phyloP scores from a whole-genome alignment of 2,113 vertebrate genomes.

The Archocentrus centrarchus region DNA sequence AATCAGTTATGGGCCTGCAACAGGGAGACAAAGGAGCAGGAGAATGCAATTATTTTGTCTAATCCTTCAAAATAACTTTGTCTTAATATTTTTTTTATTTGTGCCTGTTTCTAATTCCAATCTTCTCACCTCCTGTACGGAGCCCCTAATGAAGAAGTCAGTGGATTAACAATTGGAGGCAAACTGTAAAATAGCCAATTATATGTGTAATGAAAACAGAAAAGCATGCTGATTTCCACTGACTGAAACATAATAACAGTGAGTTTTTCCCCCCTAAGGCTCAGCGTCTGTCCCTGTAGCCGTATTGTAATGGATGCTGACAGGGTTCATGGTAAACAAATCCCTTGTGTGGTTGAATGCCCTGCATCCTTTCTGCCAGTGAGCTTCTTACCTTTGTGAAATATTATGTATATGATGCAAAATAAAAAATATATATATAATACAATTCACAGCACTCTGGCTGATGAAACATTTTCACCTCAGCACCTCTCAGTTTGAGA shows the following conservation, averaged over 20 bases:
- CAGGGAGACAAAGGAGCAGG: not conserved
- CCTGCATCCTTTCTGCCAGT: not conserved
- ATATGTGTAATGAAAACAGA: slow-evolving; percentile 30
- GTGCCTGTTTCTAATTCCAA: not conserved
- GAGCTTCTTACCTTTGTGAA: not conserved
- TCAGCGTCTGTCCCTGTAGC: not conserved
- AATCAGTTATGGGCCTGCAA: slow-evolving; percentile 6
- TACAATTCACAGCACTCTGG: not conserved
- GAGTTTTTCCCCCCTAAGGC: not conserved
- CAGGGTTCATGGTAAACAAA: slow-evolving; percentile 17
- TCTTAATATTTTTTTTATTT: not conserved
- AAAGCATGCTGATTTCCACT: slow-evolving; percentile 14
- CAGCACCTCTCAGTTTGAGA: not conserved
- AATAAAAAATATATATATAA: not conserved
- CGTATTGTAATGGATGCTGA: slow-evolving; percentile 22
- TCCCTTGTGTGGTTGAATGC: slow-evolving; percentile 5
- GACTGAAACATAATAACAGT: not conserved
- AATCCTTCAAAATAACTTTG: not conserved
- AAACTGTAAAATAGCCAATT: not conserved
- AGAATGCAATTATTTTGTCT: not conserved
- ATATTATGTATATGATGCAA: not conserved
- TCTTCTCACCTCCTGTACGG: not conserved
- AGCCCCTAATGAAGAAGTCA: not conserved
- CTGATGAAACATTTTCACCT: slow-evolving; percentile 9
- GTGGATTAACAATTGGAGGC: not conserved